phyloP scores from a whole-genome alignment of 2,113 vertebrate genomes.

The Lamprotornis superbus region DNA sequence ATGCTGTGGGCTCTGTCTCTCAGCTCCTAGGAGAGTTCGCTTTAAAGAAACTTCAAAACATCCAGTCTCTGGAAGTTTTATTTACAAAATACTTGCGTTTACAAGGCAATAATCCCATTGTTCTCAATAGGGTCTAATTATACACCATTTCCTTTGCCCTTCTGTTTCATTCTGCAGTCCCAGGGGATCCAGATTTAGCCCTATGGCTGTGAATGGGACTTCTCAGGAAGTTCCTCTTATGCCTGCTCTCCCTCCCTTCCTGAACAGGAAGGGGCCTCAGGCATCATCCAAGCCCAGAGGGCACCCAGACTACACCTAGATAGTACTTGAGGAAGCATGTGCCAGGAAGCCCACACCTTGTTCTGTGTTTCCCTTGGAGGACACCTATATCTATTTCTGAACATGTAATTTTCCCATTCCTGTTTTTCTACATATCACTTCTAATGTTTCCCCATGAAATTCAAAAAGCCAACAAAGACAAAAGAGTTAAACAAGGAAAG shows the following conservation, averaged over 20 bases:
- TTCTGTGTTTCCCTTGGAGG: background rate
- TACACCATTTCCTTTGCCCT: background rate
- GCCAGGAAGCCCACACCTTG: background rate
- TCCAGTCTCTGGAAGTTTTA: background rate
- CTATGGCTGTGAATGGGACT: background rate
- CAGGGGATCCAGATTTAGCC: background rate
- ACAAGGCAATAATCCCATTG: background rate
- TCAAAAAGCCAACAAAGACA: background rate
- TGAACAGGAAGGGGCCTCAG: background rate
- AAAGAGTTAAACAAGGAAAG: background rate
- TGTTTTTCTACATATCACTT: background rate
- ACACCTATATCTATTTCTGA: background rate
- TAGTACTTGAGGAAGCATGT: background rate
- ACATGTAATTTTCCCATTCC: background rate
- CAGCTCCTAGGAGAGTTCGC: background rate
- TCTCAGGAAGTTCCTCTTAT: background rate
- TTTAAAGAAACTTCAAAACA: background rate
- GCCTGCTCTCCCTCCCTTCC: background rate
- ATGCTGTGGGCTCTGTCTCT: background rate
- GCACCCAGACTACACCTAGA: background rate
- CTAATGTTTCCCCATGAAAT: background rate
- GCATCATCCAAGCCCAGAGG: background rate
- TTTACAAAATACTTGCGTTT: conserved; percentile 3
- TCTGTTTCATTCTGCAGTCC: background rate
- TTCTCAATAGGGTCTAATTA: background rate